These are phyloP conservation scores for Gymnothorax javanicus DNA, from an alignment of 2,797 vertebrate genomes.

Conservation along the genomic window DNA sequence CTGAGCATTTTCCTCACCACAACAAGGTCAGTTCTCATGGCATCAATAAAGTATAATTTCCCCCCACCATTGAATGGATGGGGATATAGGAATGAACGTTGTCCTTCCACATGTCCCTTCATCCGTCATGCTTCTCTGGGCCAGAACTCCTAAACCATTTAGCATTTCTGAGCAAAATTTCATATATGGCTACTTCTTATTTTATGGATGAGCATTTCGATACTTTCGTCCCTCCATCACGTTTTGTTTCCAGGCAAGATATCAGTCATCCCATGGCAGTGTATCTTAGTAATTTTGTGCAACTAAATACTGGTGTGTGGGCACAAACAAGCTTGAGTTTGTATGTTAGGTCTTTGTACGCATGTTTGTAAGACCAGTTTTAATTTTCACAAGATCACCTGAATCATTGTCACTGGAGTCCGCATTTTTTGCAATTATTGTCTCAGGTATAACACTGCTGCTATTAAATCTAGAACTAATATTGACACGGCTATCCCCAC, in stretches of 20 bases:
- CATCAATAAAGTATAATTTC: background rate
- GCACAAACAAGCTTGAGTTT: background rate
- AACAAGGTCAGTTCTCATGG: background rate
- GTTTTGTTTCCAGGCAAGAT: too few species aligned
- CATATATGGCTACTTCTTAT: too few species aligned
- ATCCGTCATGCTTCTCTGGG: too few species aligned
- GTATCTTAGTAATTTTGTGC: too few species aligned
- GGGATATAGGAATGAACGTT: too few species aligned
- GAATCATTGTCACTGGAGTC: background rate
- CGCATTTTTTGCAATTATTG: background rate
- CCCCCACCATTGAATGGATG: too few species aligned
- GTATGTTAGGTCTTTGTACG: background rate
- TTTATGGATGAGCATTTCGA: too few species aligned
- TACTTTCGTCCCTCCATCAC: too few species aligned
- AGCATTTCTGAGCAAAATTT: too few species aligned
- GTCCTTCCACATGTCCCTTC: too few species aligned
- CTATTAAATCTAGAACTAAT: background rate
- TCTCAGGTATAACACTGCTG: background rate
- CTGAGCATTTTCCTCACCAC: background rate
- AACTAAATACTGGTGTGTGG: background rate
- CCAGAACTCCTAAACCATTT: too few species aligned
- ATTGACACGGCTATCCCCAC: background rate
- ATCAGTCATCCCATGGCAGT: too few species aligned
- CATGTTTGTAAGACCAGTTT: background rate
- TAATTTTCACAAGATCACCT: background rate